These are phyloP conservation scores for Cyprinus carpio DNA, from an alignment of 2,113 vertebrate species.

Conservation along the genomic window DNA sequence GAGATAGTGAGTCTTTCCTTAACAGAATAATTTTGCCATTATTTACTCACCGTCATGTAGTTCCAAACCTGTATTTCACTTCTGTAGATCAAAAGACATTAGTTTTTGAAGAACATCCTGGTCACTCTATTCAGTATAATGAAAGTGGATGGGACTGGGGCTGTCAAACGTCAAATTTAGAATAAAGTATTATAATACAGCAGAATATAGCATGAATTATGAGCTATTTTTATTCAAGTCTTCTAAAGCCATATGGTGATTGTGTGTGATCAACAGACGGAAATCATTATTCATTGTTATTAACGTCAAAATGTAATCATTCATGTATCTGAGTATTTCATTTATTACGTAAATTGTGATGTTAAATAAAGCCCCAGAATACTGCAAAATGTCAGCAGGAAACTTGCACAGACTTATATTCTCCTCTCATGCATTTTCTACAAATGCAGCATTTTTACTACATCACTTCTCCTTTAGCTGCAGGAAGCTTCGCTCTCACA, in stretches of 20 bases:
- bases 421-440: too few relatives aligned
- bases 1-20: not conserved
- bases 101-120: not conserved
- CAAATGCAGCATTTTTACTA: not conserved
- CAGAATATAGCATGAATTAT: not conserved
- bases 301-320: not conserved
- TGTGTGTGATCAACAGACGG: not conserved
- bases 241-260: not conserved
- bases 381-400: not conserved
- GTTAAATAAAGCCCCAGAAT: not conserved
- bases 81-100: not conserved
- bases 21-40: not conserved
- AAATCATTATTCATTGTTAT: not conserved
- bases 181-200: not conserved
- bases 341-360: not conserved
- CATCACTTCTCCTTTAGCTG: too few relatives aligned
- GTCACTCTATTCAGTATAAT: not conserved
- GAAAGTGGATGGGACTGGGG: not conserved
- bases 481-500: not conserved
- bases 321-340: not conserved
- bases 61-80: not conserved
- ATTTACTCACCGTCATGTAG: not conserved
- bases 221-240: not conserved
- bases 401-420: not conserved
- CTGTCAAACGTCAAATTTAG: not conserved